phyloP scores from a whole-genome alignment of 1,140 invertebrate species.

The Bombus confusus region DNA sequence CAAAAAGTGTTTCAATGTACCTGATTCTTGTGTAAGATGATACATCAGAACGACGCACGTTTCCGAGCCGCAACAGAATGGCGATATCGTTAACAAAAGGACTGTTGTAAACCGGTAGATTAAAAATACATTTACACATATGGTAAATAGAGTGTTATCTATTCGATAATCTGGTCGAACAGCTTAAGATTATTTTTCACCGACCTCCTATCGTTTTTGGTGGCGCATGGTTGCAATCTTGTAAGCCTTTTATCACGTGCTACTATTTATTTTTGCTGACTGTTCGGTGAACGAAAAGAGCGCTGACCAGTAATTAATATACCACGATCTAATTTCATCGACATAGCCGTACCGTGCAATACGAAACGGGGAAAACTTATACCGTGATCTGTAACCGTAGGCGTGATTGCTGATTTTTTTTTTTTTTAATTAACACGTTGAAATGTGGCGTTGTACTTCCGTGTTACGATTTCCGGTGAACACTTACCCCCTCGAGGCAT shows the following conservation, averaged over 20 bases:
- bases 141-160: constrained; percentile 3
- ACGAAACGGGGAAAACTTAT: not conserved
- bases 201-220: constrained; percentile 30
- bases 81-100: not conserved
- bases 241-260: constrained; percentile 37
- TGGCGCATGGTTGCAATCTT: constrained; percentile 47
- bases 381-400: constrained; percentile 18
- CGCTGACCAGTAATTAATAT: constrained; percentile 60
- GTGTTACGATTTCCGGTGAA: not conserved
- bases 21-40: constrained; percentile 34
- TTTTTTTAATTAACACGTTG: not conserved
- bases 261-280: constrained; percentile 49
- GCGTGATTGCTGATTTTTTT: not conserved
- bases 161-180: not conserved
- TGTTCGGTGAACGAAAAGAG: constrained; percentile 30
- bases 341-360: constrained; percentile 32
- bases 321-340: constrained; percentile 53
- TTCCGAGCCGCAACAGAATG: not conserved
- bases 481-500: not conserved
- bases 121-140: not conserved
- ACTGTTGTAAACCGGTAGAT: not conserved
- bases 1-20: constrained; percentile 21
- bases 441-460: not conserved
- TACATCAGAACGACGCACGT: not conserved
- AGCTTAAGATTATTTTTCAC: constrained; percentile 11